Conservation (phyloP, 2,113 vertebrate species). For the Narcine bancroftii region DNA sequence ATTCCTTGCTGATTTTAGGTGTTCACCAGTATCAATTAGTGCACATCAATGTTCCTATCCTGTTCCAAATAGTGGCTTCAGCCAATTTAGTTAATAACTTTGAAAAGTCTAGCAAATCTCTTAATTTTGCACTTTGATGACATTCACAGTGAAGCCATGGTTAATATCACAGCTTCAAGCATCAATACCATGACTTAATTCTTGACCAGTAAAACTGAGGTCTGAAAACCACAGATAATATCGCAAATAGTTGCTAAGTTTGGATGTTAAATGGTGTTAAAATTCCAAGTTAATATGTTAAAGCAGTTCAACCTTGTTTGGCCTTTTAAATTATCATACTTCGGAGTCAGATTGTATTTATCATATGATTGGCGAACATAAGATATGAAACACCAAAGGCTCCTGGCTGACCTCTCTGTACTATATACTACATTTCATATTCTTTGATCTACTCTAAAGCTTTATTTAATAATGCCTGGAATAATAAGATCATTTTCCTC, state of each 20-base stretch:
- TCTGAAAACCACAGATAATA: background rate
- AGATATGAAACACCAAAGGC: background rate
- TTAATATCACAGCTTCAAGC: background rate
- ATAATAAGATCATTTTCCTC: background rate
- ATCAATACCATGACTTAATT: background rate
- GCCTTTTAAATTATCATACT: background rate
- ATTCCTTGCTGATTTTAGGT: background rate
- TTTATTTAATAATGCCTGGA: background rate
- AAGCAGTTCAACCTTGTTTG: background rate
- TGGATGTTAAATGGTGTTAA: background rate
- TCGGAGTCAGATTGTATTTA: background rate
- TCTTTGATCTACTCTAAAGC: background rate
- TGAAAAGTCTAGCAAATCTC: background rate
- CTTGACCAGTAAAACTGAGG: background rate
- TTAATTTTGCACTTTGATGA: background rate
- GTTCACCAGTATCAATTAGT: background rate
- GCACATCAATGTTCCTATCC: background rate
- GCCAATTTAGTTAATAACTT: background rate
- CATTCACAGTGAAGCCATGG: background rate
- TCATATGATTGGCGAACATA: background rate
- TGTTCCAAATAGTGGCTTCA: background rate
- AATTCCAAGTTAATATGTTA: background rate
- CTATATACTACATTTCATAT: background rate
- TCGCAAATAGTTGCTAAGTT: background rate
- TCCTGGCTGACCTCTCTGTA: background rate